Conservation (phyloP, 2,797 vertebrate genomes). For the Denticeps clupeoides region DNA sequence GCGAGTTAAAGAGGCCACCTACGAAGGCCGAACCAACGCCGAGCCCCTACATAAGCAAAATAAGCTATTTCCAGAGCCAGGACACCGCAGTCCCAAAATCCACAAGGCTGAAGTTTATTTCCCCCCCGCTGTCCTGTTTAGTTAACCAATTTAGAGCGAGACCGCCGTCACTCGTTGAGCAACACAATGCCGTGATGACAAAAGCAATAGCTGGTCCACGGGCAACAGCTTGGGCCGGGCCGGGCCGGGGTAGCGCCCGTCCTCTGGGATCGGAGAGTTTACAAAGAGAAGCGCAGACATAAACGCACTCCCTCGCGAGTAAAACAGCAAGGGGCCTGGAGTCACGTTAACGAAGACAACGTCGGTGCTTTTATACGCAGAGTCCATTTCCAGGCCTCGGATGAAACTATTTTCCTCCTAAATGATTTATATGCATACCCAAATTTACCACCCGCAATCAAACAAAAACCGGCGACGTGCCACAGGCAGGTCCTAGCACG, state of each 20-base stretch:
- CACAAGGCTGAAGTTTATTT: conserved; percentile 53
- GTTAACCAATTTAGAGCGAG: conserved; percentile 42
- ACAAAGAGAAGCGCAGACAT: conserved; percentile 31
- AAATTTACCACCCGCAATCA: too few species aligned
- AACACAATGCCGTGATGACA: conserved; percentile 31
- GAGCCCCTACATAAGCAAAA: conserved; percentile 38
- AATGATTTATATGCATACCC: too few species aligned
- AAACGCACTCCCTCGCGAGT: too few species aligned
- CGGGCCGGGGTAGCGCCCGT: conserved; percentile 22
- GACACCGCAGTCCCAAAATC: too few species aligned
- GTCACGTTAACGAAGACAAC: too few species aligned
- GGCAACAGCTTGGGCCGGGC: conserved; percentile 43
- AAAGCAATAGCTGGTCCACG: conserved; percentile 36
- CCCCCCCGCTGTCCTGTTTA: conserved; percentile 53
- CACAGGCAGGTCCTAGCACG: too few species aligned
- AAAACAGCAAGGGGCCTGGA: too few species aligned
- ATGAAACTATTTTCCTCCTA: too few species aligned
- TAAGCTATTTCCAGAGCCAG: conserved; percentile 49
- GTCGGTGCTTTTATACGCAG: too few species aligned
- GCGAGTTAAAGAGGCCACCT: conserved; percentile 20
- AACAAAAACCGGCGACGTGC: too few species aligned
- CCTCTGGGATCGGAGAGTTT: conserved; percentile 39
- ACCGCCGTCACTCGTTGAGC: conserved; percentile 32
- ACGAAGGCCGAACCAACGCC: conserved; percentile 22
- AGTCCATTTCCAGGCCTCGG: too few species aligned